Evolutionary conservation across 1,140 invertebrate genomes (phyloP), one percentile per base, ranked within the genome.

Genomic region (Drosophila chauvacae): DNA sequence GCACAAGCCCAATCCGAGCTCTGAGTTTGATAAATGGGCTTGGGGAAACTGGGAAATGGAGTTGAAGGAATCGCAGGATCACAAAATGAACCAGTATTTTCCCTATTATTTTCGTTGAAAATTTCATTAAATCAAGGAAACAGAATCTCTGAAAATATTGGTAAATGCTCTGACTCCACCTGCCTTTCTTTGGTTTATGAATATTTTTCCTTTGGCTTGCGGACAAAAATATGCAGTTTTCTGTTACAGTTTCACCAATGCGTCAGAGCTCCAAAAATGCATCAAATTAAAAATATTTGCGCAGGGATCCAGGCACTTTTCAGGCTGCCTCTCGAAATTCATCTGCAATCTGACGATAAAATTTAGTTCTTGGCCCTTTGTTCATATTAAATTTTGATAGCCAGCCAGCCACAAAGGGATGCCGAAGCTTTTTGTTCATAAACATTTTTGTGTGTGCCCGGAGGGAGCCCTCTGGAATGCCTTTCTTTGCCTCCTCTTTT

Each of bases 401-500:
- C 55, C 53, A 42, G 60, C 53, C 61, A 35, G 45, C 73, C 81
- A 81, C 81, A 80, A 79, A 86, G 70, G 77, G 58, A 83, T 70
- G 76, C 81, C 69, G 53, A 63, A 71, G 75, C 75, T 71, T 59
- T 76, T 73, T 73, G 70, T 73, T 68, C 76, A 72, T 62, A 69
- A 82, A 79, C 83, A 86, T 87, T 86, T 83, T 79, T 83, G 84
- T 83, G 84, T 88, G 79, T 79, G 50, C 30, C 51, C 14, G 9
- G 6, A 26, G 28, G 28, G 65, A 23, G 28, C 13, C 60, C 51
- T 48, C 33, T 41, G 62, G 74, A 69, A 77, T 69, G 74, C 53
- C 74, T 68, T 77, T 77, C 73, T 69, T 61, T 77, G 35, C 14
- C 14, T 55, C 42, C 48, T 59, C 64, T 61, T 77, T 69, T 77